These are phyloP conservation scores for Pollenia labialis DNA, from an alignment of 2,888 invertebrate species.

Conservation along the genomic window DNA sequence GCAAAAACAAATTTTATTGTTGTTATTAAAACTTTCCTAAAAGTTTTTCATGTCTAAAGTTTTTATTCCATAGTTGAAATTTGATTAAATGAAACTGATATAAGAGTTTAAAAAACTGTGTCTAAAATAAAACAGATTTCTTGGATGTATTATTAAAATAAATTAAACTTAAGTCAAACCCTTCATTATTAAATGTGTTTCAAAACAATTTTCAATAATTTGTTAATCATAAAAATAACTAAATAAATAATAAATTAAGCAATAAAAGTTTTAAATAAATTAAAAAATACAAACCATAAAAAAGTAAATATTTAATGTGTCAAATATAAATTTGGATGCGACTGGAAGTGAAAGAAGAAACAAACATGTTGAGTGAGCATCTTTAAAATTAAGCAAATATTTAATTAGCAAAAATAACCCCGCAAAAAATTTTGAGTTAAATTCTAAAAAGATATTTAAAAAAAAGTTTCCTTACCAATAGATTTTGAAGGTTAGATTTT, in stretches of 20 bases:
- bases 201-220: slow-evolving; percentile 16
- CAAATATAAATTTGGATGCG: neutral
- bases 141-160: neutral
- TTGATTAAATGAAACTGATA: no score
- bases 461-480: no score
- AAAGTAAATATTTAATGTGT: slow-evolving; percentile 8
- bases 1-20: no score
- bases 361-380: neutral
- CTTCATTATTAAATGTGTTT: neutral
- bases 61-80: no score
- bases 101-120: no score
- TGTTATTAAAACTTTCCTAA: no score
- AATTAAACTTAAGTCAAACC: neutral
- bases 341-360: slow-evolving; percentile 1
- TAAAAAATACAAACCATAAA: neutral
- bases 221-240: slow-evolving; percentile 18
- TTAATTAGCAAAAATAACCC: neutral
- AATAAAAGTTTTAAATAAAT: slow-evolving; percentile 28
- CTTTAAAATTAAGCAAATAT: neutral
- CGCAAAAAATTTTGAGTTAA: neutral
- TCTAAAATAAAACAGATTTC: neutral
- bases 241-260: neutral
- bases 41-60: no score
- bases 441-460: neutral
- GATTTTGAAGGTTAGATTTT: no score